These are phyloP conservation scores for Bombus huntii DNA, from an alignment of 1,140 invertebrate species.

Conservation along the genomic window DNA sequence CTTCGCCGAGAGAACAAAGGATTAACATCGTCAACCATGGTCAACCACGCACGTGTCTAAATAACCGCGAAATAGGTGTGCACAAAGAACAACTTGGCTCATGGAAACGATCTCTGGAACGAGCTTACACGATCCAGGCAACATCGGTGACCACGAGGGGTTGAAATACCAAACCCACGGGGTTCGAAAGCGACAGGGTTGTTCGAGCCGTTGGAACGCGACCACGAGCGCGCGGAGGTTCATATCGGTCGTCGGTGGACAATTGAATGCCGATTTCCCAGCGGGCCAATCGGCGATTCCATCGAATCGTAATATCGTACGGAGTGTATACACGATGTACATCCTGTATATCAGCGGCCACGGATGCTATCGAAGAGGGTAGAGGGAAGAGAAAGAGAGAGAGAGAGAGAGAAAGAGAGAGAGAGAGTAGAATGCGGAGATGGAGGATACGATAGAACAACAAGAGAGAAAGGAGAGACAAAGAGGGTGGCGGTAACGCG, in stretches of 20 bases:
- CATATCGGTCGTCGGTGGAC: conserved; percentile 70
- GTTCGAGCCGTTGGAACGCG: conserved; percentile 14
- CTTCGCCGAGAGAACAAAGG: too few species aligned
- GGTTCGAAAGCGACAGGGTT: conserved; percentile 3
- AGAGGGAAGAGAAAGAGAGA: too few species aligned
- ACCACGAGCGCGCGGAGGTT: conserved; percentile 44
- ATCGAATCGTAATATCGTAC: conserved; percentile 75
- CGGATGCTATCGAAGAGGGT: conserved; percentile 42
- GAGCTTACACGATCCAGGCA: not conserved
- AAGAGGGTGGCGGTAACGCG: conserved; percentile 4
- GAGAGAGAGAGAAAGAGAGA: not conserved
- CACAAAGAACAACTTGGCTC: not conserved
- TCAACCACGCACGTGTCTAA: not conserved
- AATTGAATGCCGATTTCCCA: conserved; percentile 78
- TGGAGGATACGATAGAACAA: not conserved
- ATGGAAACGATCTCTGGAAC: not conserved
- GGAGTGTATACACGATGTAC: conserved; percentile 65
- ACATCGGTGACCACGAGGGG: not conserved
- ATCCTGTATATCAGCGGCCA: conserved; percentile 52
- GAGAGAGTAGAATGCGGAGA: not conserved
- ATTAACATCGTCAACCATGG: not conserved
- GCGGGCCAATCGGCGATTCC: conserved; percentile 74
- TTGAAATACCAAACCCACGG: conserved; percentile 16
- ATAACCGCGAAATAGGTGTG: not conserved
- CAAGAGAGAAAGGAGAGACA: not conserved